A percentile compares a stretch with the other conserved stretches of the same genome.
Evolutionary conservation across 64 coral and sea anemone genomes (phyloP).

Genomic region (Astreopora myriophthalma): DNA sequence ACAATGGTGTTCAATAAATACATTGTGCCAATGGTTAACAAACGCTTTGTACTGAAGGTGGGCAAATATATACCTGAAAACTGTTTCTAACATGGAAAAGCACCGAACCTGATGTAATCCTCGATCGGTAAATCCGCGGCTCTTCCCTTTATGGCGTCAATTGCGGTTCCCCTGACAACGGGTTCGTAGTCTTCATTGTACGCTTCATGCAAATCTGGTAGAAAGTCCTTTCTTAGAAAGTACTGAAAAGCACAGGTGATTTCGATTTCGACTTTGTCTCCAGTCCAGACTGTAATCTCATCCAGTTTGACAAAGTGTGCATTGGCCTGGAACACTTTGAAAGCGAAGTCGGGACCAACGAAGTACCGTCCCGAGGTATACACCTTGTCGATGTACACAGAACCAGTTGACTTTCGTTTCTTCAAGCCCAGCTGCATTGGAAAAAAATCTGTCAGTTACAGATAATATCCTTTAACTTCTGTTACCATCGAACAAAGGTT

Average conservation of each 20-base stretch:
- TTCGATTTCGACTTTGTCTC: slow-evolving; percentile 80
- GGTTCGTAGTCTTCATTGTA: slow-evolving; percentile 83
- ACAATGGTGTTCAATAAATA: too few relatives aligned
- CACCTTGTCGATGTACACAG: slow-evolving; percentile 65
- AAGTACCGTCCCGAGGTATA: slow-evolving; percentile 73
- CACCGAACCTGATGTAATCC: slow-evolving; percentile 66
- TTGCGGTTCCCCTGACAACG: slow-evolving; percentile 64
- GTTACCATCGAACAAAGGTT: too few relatives aligned
- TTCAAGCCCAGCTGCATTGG: slow-evolving; percentile 64
- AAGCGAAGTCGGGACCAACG: slow-evolving; percentile 89
- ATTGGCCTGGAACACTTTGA: slow-evolving; percentile 78
- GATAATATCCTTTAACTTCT: too few relatives aligned
- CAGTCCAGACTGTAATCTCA: slow-evolving; percentile 59
- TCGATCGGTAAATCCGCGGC: slow-evolving; percentile 69
- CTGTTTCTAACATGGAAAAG: not conserved
- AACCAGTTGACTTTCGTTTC: slow-evolving; percentile 82
- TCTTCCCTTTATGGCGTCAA: slow-evolving; percentile 71
- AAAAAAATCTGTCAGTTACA: too few relatives aligned
- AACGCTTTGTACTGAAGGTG: not conserved
- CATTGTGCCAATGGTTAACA: too few relatives aligned
- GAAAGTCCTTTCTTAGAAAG: slow-evolving; percentile 74
- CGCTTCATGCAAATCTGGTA: slow-evolving; percentile 74
- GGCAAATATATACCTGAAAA: not conserved
- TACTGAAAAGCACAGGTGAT: slow-evolving; percentile 83
- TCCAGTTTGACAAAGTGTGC: slow-evolving; percentile 71